Percentiles rank a stretch among this genome's conserved stretches.
phyloP scores from a whole-genome alignment of 1,140 invertebrate species.

The Pseudomyrmex cubaensis region DNA sequence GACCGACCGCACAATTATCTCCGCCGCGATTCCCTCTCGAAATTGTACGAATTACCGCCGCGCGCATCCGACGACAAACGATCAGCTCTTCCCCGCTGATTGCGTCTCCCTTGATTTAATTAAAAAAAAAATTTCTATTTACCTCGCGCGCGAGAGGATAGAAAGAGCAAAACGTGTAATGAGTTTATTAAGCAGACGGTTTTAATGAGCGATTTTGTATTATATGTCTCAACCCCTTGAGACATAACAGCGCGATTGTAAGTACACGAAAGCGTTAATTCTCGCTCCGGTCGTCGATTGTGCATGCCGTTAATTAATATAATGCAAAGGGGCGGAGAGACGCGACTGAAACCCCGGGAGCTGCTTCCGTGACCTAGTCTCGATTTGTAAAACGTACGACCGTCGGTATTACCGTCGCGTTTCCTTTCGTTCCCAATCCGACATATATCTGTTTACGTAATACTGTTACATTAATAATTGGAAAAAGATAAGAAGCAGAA shows the following conservation, averaged over 20 bases:
- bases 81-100: constrained; percentile 6
- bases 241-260: too few relatives aligned
- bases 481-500: not conserved
- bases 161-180: too few relatives aligned
- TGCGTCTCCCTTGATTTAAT: constrained; percentile 41
- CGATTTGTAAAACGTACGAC: constrained; percentile 22
- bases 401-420: not conserved
- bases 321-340: constrained; percentile 5
- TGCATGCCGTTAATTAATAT: constrained; percentile 49
- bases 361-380: constrained; percentile 26
- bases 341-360: constrained; percentile 33
- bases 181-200: too few relatives aligned
- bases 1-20: constrained; percentile 47
- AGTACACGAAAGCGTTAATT: too few relatives aligned
- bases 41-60: constrained; percentile 56
- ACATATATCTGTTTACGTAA: constrained; percentile 13
- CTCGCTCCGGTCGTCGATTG: not conserved
- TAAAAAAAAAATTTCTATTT: too few relatives aligned
- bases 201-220: too few relatives aligned
- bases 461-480: constrained; percentile 9
- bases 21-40: constrained; percentile 47
- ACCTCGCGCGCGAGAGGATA: too few relatives aligned
- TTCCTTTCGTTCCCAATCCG: not conserved
- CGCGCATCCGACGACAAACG: constrained; percentile 34
- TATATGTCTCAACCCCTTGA: too few relatives aligned